A percentile compares a stretch with the other conserved stretches of the same genome.
These are phyloP conservation scores for Heliconius melpomene DNA, from an alignment of 1,140 invertebrate genomes.

Conservation along the genomic window DNA sequence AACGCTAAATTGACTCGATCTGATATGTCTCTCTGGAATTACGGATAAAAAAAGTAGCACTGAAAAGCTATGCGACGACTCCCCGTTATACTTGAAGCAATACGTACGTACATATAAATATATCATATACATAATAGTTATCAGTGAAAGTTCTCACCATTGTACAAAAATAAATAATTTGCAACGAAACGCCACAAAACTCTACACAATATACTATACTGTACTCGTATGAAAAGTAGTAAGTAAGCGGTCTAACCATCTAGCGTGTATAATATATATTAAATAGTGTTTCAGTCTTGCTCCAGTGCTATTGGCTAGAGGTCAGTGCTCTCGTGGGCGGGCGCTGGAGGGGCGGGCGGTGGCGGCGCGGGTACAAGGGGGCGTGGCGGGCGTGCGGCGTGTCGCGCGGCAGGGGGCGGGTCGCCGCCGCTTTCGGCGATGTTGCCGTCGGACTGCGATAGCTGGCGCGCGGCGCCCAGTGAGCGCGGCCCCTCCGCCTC, in stretches of 20 bases:
- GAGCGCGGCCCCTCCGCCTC: slow-evolving; percentile 54
- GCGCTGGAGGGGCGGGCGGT: slow-evolving; percentile 50
- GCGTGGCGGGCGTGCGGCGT: slow-evolving; percentile 10
- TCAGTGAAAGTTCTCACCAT: not conserved
- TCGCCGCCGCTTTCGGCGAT: slow-evolving; percentile 67
- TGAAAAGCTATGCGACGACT: slow-evolving; percentile 4
- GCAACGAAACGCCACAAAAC: slow-evolving; percentile 47
- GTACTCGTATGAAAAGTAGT: slow-evolving; percentile 34
- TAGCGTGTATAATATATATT: slow-evolving; percentile 38
- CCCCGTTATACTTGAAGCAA: not conserved
- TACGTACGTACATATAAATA: not conserved
- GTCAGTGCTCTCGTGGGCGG: slow-evolving; percentile 67
- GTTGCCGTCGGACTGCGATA: slow-evolving; percentile 77
- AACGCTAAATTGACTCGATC: slow-evolving; percentile 63
- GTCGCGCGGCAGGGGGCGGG: slow-evolving; percentile 46
- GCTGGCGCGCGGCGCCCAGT: slow-evolving; percentile 64
- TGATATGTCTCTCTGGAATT: slow-evolving; percentile 66
- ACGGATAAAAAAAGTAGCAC: slow-evolving; percentile 31
- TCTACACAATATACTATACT: slow-evolving; percentile 28
- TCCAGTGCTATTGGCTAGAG: slow-evolving; percentile 46
- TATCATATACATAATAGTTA: not conserved
- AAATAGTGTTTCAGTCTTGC: slow-evolving; percentile 53
- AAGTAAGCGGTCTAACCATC: slow-evolving; percentile 39
- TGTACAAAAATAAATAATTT: slow-evolving; percentile 54
- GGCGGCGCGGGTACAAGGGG: slow-evolving; percentile 54